Percentiles rank a stretch among this genome's conserved stretches.
These are phyloP conservation scores for Nasalis larvatus DNA, from an alignment of 2,113 vertebrate genomes.

Conservation along the genomic window DNA sequence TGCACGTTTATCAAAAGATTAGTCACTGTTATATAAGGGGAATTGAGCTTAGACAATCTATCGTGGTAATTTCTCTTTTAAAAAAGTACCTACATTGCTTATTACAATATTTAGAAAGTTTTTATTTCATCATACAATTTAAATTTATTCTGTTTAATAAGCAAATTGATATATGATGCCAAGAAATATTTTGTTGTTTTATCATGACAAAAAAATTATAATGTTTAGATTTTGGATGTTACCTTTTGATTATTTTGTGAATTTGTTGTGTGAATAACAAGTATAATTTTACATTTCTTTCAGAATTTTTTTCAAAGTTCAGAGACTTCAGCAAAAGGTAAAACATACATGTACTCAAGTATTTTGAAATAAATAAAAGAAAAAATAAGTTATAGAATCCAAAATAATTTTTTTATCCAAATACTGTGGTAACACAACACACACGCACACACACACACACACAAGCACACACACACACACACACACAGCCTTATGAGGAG, in stretches of 20 bases:
- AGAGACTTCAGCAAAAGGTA: slow-evolving; percentile 70
- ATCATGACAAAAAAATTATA: background rate
- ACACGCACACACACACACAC: background rate
- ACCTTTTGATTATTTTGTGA: background rate
- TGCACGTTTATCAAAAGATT: background rate
- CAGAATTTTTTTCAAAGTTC: slow-evolving; percentile 56
- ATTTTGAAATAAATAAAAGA: background rate
- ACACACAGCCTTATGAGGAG: background rate
- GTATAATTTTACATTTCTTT: background rate
- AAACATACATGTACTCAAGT: background rate
- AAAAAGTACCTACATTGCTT: background rate
- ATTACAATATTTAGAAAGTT: background rate
- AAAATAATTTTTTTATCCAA: background rate
- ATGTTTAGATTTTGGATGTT: background rate
- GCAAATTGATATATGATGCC: background rate
- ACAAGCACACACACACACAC: background rate
- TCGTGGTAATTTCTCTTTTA: background rate
- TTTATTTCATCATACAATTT: background rate
- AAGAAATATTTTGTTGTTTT: background rate
- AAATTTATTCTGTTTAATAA: slow-evolving; percentile 1
- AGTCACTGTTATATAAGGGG: background rate
- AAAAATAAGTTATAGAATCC: background rate
- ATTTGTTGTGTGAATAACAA: slow-evolving; percentile 29
- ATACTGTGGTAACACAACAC: background rate
- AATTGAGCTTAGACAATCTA: background rate